Percentiles rank a stretch among this genome's conserved stretches.
These are phyloP conservation scores for Brachymystax lenok DNA, from an alignment of 2,797 vertebrate genomes.

Conservation along the genomic window DNA sequence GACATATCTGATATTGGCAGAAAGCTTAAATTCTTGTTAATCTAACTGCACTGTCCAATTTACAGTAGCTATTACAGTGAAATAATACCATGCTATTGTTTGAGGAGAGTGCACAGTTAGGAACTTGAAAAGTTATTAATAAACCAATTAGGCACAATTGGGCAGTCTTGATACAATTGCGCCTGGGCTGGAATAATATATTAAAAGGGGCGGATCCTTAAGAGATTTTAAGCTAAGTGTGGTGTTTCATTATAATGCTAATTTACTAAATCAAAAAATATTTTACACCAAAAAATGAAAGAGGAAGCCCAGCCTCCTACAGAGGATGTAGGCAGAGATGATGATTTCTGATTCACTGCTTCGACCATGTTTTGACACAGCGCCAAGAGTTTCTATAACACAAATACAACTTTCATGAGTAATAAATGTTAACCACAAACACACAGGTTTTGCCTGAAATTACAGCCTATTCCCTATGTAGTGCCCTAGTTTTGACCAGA, in stretches of 20 bases:
- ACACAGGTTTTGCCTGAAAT: not conserved
- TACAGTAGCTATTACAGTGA: too few species aligned
- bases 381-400: not conserved
- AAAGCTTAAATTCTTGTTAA: too few species aligned
- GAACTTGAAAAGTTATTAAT: too few species aligned
- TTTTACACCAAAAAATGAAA: not conserved
- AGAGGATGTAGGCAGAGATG: slow-evolving; percentile 1
- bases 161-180: too few species aligned
- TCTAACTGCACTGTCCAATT: too few species aligned
- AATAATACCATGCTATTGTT: too few species aligned
- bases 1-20: too few species aligned
- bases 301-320: not conserved
- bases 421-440: not conserved
- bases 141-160: too few species aligned
- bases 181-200: too few species aligned
- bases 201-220: too few species aligned
- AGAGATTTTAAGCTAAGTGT: not conserved
- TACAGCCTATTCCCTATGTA: not conserved
- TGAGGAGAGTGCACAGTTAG: too few species aligned
- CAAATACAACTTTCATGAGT: not conserved
- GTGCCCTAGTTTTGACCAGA: not conserved
- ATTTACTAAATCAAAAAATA: not conserved
- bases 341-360: slow-evolving; percentile 5
- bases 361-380: slow-evolving; percentile 7
- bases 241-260: not conserved